These are phyloP conservation scores for Hydriomena furcata DNA, from an alignment of 2,888 invertebrate genomes.

Conservation along the genomic window DNA sequence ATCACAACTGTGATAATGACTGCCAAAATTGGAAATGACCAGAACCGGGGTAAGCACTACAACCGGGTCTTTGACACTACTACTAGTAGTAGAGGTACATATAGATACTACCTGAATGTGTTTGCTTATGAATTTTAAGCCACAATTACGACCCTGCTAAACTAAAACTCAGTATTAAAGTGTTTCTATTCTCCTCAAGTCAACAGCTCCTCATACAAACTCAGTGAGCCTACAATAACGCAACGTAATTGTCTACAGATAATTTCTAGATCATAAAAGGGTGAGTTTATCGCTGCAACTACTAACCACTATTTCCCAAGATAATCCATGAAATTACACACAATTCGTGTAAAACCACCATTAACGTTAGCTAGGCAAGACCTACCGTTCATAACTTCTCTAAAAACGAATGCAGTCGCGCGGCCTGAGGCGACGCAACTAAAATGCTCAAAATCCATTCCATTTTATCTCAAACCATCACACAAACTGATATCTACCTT, in stretches of 20 bases:
- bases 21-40: no score
- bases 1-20: no score
- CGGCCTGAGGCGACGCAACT: conserved; percentile 49
- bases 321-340: conserved; percentile 24
- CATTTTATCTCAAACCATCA: conserved; percentile 70
- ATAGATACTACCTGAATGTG: no score
- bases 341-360: conserved; percentile 30
- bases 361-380: conserved; percentile 33
- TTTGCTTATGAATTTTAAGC: no score
- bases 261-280: conserved; percentile 5
- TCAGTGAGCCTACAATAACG: no score
- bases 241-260: neutral
- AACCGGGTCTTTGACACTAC: no score
- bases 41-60: no score
- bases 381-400: conserved; percentile 35
- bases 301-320: conserved; percentile 7
- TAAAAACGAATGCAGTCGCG: conserved; percentile 47
- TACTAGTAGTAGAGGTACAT: no score
- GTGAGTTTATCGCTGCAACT: conserved; percentile 12
- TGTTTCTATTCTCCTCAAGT: no score
- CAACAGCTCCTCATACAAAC: no score
- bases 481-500: conserved; percentile 43
- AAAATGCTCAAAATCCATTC: conserved; percentile 81
- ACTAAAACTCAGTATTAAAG: no score
- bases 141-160: no score